Evolutionary conservation across 2,797 vertebrate species (phyloP).

Genomic region (Gymnodraco acuticeps): DNA sequence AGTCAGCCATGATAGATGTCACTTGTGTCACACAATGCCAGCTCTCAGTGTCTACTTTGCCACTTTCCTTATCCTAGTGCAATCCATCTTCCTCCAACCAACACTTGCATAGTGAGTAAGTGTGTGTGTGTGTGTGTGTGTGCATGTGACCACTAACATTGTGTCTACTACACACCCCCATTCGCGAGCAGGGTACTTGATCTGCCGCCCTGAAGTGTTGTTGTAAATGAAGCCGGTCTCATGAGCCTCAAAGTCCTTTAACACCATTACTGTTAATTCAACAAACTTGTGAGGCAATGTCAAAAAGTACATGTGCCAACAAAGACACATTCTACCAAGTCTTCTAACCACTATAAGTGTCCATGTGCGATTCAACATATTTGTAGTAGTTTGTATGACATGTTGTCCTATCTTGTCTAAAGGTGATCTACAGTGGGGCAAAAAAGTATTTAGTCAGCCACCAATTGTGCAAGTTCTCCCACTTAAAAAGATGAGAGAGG

Average conservation of each 20-base stretch:
- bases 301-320: background rate
- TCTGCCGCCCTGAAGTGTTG: constrained; percentile 1
- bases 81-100: constrained; percentile 45
- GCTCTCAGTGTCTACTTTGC: constrained; percentile 38
- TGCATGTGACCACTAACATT: background rate
- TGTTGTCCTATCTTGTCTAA: background rate
- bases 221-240: constrained; percentile 19
- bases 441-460: too few relatives aligned
- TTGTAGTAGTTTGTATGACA: background rate
- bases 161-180: background rate
- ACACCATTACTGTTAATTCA: constrained; percentile 16
- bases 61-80: constrained; percentile 41
- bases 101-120: constrained; percentile 45
- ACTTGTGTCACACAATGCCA: constrained; percentile 51
- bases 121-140: background rate
- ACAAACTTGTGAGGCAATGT: background rate
- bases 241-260: constrained; percentile 8
- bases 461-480: too few relatives aligned
- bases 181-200: constrained; percentile 1
- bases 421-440: background rate
- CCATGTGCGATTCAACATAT: background rate
- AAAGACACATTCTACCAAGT: background rate
- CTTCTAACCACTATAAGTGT: background rate
- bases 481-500: too few relatives aligned
- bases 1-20: background rate